phyloP scores from a whole-genome alignment of 2,888 invertebrate genomes.

The Abscondita cerata region DNA sequence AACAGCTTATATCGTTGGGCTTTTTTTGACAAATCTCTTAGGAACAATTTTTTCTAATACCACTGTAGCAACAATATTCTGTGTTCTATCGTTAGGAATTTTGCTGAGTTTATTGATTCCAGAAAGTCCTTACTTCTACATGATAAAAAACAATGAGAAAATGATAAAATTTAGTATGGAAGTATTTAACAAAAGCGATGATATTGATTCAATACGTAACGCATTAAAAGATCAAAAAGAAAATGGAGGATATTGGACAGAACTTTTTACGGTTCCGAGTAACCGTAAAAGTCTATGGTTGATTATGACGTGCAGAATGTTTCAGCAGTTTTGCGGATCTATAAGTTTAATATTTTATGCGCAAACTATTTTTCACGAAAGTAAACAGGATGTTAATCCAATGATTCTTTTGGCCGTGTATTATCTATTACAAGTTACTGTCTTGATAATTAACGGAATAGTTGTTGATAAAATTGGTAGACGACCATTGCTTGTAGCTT shows the following conservation, averaged over 20 bases:
- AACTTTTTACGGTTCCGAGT: not conserved
- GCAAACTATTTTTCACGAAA: slow-evolving; percentile 64
- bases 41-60: too few species aligned
- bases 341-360: slow-evolving; percentile 67
- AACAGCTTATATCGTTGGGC: slow-evolving; percentile 67
- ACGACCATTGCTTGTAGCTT: slow-evolving; percentile 66
- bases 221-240: not conserved
- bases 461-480: slow-evolving; percentile 69
- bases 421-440: slow-evolving; percentile 62
- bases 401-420: slow-evolving; percentile 61
- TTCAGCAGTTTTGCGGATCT: slow-evolving; percentile 68
- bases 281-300: slow-evolving; percentile 63
- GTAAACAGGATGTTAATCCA: slow-evolving; percentile 51
- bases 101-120: slow-evolving; percentile 67
- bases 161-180: slow-evolving; percentile 62
- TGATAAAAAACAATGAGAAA: slow-evolving; percentile 53
- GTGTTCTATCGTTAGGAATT: slow-evolving; percentile 64
- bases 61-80: slow-evolving; percentile 63
- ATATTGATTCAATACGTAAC: slow-evolving; percentile 33
- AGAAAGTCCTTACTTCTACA: slow-evolving; percentile 65
- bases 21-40: slow-evolving; percentile 63
- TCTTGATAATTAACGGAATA: slow-evolving; percentile 63
- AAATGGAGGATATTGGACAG: not conserved
- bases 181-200: slow-evolving; percentile 61
- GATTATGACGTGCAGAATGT: slow-evolving; percentile 63